phyloP scores from a whole-genome alignment of 2,797 vertebrate species.

The Amblyopsis hoosieri region DNA sequence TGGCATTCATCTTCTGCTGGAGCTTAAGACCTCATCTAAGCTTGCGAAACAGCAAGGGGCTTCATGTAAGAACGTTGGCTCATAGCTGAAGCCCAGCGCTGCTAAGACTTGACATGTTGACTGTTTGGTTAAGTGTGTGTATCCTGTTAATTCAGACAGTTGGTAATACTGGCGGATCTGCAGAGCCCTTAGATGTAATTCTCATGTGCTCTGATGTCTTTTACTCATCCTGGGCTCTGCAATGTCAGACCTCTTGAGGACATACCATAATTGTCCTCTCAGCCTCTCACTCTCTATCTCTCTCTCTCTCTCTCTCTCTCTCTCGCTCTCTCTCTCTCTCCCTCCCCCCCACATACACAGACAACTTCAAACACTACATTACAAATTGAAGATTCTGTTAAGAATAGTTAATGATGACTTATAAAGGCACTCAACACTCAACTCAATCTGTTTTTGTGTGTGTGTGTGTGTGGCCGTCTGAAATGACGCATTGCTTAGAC shows the following conservation, averaged over 20 bases:
- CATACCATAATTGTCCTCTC: slow-evolving; percentile 69
- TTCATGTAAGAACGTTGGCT: slow-evolving; percentile 78
- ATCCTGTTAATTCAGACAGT: slow-evolving; percentile 77
- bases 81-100: slow-evolving; percentile 69
- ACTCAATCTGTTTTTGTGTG: slow-evolving; percentile 28
- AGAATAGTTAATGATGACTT: slow-evolving; percentile 57
- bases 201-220: slow-evolving; percentile 68
- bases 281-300: slow-evolving; percentile 2
- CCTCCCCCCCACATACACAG: slow-evolving; percentile 41
- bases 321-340: slow-evolving; percentile 34
- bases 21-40: slow-evolving; percentile 77
- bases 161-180: slow-evolving; percentile 74
- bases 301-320: slow-evolving; percentile 19
- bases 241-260: slow-evolving; percentile 69
- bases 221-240: slow-evolving; percentile 61
- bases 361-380: slow-evolving; percentile 66
- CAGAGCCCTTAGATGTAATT: slow-evolving; percentile 69
- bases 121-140: slow-evolving; percentile 72
- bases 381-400: slow-evolving; percentile 55
- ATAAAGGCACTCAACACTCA: slow-evolving; percentile 43
- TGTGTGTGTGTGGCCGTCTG: slow-evolving; percentile 40
- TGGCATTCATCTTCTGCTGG: slow-evolving; percentile 76
- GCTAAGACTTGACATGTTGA: slow-evolving; percentile 77
- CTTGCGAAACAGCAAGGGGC: slow-evolving; percentile 72
- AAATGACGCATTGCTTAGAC: slow-evolving; percentile 61